Conservation (phyloP, 2,113 vertebrate species). For the Nycticryphes semicollaris region DNA sequence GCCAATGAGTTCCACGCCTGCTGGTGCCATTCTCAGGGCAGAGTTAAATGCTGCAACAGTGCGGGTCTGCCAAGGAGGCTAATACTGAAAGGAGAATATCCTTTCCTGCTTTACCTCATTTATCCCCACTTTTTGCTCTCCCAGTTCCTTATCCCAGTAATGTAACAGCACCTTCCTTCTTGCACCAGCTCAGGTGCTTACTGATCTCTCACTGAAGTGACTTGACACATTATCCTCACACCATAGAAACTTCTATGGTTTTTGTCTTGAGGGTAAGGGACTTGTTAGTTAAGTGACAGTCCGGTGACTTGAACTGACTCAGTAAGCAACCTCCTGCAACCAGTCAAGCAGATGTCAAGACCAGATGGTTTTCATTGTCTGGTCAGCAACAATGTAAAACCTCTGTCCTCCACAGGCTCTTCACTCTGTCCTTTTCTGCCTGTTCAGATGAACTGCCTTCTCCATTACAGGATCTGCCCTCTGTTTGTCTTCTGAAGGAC, state of each 20-base stretch:
- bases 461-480: background rate
- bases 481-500: background rate
- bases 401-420: background rate
- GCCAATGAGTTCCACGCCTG: background rate
- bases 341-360: background rate
- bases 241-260: rapidly evolving
- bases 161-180: background rate
- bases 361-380: background rate
- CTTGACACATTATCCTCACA: background rate
- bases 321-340: background rate
- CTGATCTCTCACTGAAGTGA: background rate
- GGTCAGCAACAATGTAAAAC: background rate
- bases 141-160: background rate
- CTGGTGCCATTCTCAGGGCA: background rate
- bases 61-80: background rate
- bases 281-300: background rate
- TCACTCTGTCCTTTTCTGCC: background rate
- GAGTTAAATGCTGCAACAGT: background rate
- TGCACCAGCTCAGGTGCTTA: background rate
- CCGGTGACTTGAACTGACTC: background rate
- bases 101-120: background rate
- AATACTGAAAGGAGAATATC: background rate
- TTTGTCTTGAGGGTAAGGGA: background rate
- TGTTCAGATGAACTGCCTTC: background rate
- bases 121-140: background rate